A percentile compares a stretch with the other conserved stretches of the same genome.
phyloP scores from a whole-genome alignment of 2,797 vertebrate genomes.

The Hephaestus fuliginosus region DNA sequence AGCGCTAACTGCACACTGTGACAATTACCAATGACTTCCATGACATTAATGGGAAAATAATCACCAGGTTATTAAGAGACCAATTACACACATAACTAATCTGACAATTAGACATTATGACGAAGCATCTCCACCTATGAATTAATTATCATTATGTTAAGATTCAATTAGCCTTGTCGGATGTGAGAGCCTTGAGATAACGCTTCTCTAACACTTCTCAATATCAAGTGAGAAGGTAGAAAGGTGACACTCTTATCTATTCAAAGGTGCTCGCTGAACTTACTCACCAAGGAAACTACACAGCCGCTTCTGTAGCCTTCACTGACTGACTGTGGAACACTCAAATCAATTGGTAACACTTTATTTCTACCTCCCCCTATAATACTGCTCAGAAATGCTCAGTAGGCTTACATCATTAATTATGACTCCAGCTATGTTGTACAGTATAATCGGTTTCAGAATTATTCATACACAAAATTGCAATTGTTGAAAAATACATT shows the following conservation, averaged over 20 bases:
- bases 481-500: not conserved
- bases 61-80: slow-evolving; percentile 77
- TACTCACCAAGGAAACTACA: not conserved
- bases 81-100: slow-evolving; percentile 79
- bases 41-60: slow-evolving; percentile 80
- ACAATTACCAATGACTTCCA: slow-evolving; percentile 72
- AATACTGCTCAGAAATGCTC: not conserved
- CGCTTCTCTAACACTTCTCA: slow-evolving; percentile 11
- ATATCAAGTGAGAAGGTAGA: slow-evolving; percentile 39
- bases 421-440: not conserved
- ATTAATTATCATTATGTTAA: slow-evolving; percentile 74
- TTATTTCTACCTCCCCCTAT: not conserved
- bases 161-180: slow-evolving; percentile 77
- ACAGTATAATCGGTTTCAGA: not conserved
- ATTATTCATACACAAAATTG: not conserved
- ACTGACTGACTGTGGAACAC: not conserved
- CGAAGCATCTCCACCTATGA: slow-evolving; percentile 68
- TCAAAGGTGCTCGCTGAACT: slow-evolving; percentile 21
- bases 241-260: slow-evolving; percentile 59
- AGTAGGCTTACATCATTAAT: not conserved
- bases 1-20: slow-evolving; percentile 37
- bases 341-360: not conserved
- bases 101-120: slow-evolving; percentile 75
- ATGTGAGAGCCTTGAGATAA: slow-evolving; percentile 52
- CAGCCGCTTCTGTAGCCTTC: not conserved